Evolutionary conservation across 1,140 invertebrate species (phyloP), one percentile per base, ranked within the genome.

Genomic region (Marisa cornuarietis): DNA sequence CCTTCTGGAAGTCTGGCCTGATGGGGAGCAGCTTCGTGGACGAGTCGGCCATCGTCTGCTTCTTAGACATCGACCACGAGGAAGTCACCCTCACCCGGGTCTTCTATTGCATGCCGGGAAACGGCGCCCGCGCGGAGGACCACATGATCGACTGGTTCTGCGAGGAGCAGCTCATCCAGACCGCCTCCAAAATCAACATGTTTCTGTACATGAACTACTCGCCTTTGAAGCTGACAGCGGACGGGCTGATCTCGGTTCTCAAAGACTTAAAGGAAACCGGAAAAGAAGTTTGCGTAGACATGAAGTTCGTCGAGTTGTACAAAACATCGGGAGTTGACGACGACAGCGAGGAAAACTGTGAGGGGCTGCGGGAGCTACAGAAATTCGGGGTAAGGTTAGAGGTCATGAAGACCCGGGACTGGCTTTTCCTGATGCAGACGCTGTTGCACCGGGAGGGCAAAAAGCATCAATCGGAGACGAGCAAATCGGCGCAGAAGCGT

Each of bases 221-320:
- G 3, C 77, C 77, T 18, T 68, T 79, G 22, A 71, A 49, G 24
- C 68, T 72, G 2, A 79, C 77, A 16, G 68, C 68, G 68, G 68
- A 79, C 71, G 71, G 77, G 24, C 58, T 79, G 26, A 22, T 71
- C 54, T 31, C 52, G 26, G 77, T 42, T 22, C 58, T 72, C 58
- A 72, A 79, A 16, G 62, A 61, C 71, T 68, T 79, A 7, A 72
- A 79, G n/a, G 77, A 79, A 14, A 71, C 54, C 16, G 77, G 77
- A 42, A 79, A 79, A 31, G 58, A 62, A 22, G 68, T 79, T 6
- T 72, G 61, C 26, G 77, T 72, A 10, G 14, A 10, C 68, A 9
- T 79, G 10, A 79, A 79, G 71, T 79, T 79, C 54, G 77, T 79
- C 31, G 71, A 71, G 68, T 42, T 79, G 68, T 72, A 79, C 71